phyloP scores from a whole-genome alignment of 1,140 invertebrate species.

The Micrasema longulum region DNA sequence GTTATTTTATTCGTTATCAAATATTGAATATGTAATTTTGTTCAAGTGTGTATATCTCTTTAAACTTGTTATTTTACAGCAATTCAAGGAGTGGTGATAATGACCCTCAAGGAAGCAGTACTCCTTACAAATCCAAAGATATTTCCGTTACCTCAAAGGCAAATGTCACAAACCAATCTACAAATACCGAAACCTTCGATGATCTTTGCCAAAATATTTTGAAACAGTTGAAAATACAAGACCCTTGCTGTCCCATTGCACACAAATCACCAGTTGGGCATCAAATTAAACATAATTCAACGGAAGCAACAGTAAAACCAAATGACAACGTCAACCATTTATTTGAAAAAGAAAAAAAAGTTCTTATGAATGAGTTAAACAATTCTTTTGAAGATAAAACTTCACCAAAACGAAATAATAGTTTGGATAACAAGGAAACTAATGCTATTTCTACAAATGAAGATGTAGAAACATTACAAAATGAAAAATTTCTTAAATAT shows the following conservation, averaged over 20 bases:
- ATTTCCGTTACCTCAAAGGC: background rate
- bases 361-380: constrained; percentile 18
- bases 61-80: constrained; percentile 13
- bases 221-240: constrained; percentile 9
- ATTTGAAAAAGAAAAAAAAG: constrained; percentile 23
- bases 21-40: too few species aligned
- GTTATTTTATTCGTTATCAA: too few species aligned
- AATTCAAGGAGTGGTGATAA: constrained; percentile 15
- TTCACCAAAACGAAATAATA: too few species aligned
- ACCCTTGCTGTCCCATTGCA: background rate
- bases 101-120: constrained; percentile 46
- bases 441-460: background rate
- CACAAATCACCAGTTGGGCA: background rate
- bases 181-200: constrained; percentile 46
- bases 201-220: constrained; percentile 46
- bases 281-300: background rate
- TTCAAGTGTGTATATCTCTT: too few species aligned
- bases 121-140: constrained; percentile 38
- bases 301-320: too few species aligned
- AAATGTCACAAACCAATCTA: constrained; percentile 32
- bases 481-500: background rate
- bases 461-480: too few species aligned
- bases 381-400: too few species aligned
- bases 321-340: background rate
- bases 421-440: background rate